Evolutionary conservation across 1,140 invertebrate genomes (phyloP).

Genomic region (Panagrolaimus sp.): DNA sequence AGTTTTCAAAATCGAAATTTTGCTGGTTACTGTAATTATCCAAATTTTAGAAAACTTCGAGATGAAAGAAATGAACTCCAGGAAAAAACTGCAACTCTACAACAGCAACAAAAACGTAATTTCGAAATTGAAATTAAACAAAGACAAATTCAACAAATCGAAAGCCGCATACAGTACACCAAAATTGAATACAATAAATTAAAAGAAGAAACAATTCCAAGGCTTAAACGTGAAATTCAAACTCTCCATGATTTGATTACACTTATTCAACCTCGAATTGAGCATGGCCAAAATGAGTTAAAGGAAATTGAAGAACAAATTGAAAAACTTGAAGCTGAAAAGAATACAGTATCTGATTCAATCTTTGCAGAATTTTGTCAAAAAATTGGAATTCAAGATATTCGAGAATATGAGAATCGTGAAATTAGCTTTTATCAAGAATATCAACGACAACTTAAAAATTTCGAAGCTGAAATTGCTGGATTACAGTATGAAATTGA

Average conservation of each 20-base stretch:
- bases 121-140: slow-evolving; percentile 93
- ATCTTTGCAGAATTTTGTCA: slow-evolving; percentile 6
- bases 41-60: slow-evolving; percentile 69
- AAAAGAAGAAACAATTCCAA: not conserved
- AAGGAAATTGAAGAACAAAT: slow-evolving; percentile 76
- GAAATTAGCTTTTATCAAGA: slow-evolving; percentile 91
- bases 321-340: slow-evolving; percentile 84
- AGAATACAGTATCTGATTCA: slow-evolving; percentile 77
- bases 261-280: slow-evolving; percentile 65
- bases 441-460: slow-evolving; percentile 81
- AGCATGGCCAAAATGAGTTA: slow-evolving; percentile 72
- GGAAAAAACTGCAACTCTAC: slow-evolving; percentile 73
- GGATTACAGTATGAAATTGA: slow-evolving; percentile 87
- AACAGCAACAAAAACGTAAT: slow-evolving; percentile 93
- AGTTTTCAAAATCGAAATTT: too few species aligned
- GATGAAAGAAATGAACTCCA: slow-evolving; percentile 68
- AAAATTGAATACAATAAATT: not conserved
- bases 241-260: not conserved
- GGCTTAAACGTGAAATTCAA: not conserved
- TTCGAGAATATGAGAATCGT: slow-evolving; percentile 90
- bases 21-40: too few species aligned
- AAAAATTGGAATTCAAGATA: not conserved
- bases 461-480: slow-evolving; percentile 95
- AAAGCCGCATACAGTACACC: slow-evolving; percentile 90
- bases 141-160: slow-evolving; percentile 89